Evolutionary conservation across 2,888 invertebrate genomes (phyloP).

Genomic region (Papilio demoleus): DNA sequence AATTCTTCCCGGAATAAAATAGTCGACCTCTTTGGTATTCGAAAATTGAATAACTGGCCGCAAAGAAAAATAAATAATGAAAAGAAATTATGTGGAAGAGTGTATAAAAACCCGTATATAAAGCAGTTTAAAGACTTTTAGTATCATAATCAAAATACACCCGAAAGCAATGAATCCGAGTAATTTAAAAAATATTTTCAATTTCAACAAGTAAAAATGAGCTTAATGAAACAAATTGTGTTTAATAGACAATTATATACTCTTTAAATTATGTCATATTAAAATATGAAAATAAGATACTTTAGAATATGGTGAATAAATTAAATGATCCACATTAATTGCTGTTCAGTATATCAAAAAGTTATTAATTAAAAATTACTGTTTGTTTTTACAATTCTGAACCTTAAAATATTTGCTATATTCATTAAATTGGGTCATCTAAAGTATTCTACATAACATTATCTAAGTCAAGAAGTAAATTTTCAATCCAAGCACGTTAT

Average conservation of each 20-base stretch:
- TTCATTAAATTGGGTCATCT: background rate
- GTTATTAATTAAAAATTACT: background rate
- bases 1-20: background rate
- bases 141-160: too few species aligned
- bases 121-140: too few species aligned
- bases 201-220: too few species aligned
- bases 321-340: too few species aligned
- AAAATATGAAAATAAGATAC: too few species aligned
- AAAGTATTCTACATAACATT: background rate
- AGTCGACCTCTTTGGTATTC: background rate
- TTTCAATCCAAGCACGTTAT: slow-evolving; percentile 42
- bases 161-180: too few species aligned
- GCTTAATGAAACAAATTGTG: too few species aligned
- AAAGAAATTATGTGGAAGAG: background rate
- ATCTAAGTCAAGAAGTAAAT: slow-evolving; percentile 33
- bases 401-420: background rate
- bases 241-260: too few species aligned
- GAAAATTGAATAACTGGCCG: background rate
- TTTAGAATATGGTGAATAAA: too few species aligned
- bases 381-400: background rate
- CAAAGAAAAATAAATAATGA: background rate
- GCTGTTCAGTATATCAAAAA: too few species aligned
- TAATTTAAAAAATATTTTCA: too few species aligned
- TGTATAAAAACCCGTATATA: background rate
- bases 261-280: too few species aligned